These are phyloP conservation scores for Steinernema carpocapsae DNA, from an alignment of 2,888 invertebrate genomes.

Conservation along the genomic window DNA sequence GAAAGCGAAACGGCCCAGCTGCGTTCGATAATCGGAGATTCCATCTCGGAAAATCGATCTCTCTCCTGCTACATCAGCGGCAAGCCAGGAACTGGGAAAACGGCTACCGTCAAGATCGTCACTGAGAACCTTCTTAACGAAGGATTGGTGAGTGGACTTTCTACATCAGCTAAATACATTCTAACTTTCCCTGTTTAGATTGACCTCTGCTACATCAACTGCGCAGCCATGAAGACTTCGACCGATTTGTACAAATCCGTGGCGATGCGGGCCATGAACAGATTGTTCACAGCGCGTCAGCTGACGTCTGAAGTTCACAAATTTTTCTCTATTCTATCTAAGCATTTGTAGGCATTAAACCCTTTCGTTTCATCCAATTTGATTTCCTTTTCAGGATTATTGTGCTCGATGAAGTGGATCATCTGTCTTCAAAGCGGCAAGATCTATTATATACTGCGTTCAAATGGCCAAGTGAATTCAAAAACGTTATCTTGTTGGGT, in stretches of 20 bases:
- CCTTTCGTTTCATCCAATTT: background rate
- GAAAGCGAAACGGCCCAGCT: conserved; percentile 3
- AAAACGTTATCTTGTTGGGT: conserved; percentile 82
- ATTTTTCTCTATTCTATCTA: background rate
- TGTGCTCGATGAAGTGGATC: conserved; percentile 93
- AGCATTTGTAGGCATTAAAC: background rate
- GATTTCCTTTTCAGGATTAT: conserved; percentile 72
- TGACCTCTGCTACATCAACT: conserved; percentile 47
- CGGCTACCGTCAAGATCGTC: conserved; percentile 56
- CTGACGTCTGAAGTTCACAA: background rate
- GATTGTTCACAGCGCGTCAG: background rate
- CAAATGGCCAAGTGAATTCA: conserved; percentile 82
- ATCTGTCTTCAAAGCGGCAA: conserved; percentile 80
- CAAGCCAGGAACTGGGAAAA: conserved; percentile 85
- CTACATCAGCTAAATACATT: background rate
- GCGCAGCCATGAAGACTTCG: conserved; percentile 42
- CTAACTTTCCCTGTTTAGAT: conserved; percentile 17
- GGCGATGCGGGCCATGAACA: background rate
- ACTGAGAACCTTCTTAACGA: conserved; percentile 42
- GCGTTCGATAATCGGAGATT: conserved; percentile 73
- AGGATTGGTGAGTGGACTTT: conserved; percentile 31
- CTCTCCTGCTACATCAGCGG: conserved; percentile 91
- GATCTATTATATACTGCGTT: conserved; percentile 89
- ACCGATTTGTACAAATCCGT: conserved; percentile 36
- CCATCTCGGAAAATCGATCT: conserved; percentile 76